Conservation (phyloP, 2,888 invertebrate species). For the Plutella xylostella region DNA sequence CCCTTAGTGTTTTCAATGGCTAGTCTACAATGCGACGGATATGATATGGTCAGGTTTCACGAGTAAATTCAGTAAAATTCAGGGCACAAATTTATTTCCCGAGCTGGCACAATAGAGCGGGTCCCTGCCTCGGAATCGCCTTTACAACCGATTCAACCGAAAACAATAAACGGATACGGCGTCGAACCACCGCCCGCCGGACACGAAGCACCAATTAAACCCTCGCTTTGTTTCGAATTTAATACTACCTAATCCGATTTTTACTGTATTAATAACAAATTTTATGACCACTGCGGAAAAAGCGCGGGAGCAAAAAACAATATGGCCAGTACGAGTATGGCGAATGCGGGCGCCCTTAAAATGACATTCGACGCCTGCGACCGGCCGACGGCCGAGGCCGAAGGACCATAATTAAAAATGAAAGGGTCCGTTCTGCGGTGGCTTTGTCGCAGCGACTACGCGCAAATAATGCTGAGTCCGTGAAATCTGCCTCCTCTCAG, state of each 20-base stretch:
- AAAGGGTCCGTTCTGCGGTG: constrained; percentile 22
- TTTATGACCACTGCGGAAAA: constrained; percentile 49
- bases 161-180: constrained; percentile 28
- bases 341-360: constrained; percentile 44
- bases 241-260: constrained; percentile 64
- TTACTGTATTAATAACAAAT: constrained; percentile 64
- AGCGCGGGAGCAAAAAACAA: constrained; percentile 51
- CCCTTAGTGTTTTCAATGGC: constrained; percentile 9
- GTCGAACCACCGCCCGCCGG: constrained; percentile 22
- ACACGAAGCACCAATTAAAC: constrained; percentile 61
- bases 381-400: constrained; percentile 15
- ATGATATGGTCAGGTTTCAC: too few relatives aligned
- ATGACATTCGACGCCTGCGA: constrained; percentile 43
- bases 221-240: constrained; percentile 63
- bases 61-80: constrained; percentile 9
- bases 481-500: too few relatives aligned
- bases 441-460: too few relatives aligned
- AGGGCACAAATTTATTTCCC: constrained; percentile 8
- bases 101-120: constrained; percentile 6
- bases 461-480: too few relatives aligned
- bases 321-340: too few relatives aligned
- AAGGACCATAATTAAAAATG: constrained; percentile 34
- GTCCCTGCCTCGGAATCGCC: constrained; percentile 14
- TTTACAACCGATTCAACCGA: constrained; percentile 32
- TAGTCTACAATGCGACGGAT: too few relatives aligned